Evolutionary conservation across 2,888 invertebrate genomes (phyloP), one percentile per base, ranked within the genome.

Genomic region (Operophtera brumata): DNA sequence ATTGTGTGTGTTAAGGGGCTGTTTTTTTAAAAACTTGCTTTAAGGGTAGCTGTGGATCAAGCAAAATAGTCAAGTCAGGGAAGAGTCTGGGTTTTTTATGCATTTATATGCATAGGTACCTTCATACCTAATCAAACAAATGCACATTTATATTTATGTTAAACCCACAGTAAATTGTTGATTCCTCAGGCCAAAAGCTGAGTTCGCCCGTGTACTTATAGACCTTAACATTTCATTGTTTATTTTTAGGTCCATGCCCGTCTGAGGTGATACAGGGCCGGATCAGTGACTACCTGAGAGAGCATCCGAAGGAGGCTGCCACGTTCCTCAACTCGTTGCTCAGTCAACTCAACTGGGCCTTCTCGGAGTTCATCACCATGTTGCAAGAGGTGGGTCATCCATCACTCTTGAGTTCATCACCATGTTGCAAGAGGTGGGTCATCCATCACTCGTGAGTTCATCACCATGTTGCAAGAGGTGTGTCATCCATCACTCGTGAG

Each of bases 301-400:
- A 86, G 2, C 93, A 95, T 69, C 92, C 93, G 6, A 92, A 92
- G 30, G 86, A 92, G 13, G 93, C 95, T 0, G 93, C 93, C 0
- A 84, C 92, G 0, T 95, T 94, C 72, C 84, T 96, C 9, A 95
- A 96, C 79, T 95, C 95, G 0, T 85, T 96, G 20, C 86, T 96
- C 6, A 95, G 94, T 72, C 96, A 96, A 69, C 86, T 96, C 5
- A 96, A 96, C 82, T 96, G 96, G 96, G 94, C 96, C 0, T 96
- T 96, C 76, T 96, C 96, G 0, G 96, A 96, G 73, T 96, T 96
- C 72, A 94, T 96, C 61, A 93, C 95, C 20, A 93, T 96, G 91
- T 91, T 96, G 72, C 96, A 96, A 77, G 96, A 96, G 91, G 94
- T 94, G 71, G 49, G 20, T 2, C 10, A 36, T 13, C 34, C 8